Percentiles rank a stretch among this genome's conserved stretches.
phyloP scores from a whole-genome alignment of 2,888 invertebrate species.

The Serripes groenlandicus region DNA sequence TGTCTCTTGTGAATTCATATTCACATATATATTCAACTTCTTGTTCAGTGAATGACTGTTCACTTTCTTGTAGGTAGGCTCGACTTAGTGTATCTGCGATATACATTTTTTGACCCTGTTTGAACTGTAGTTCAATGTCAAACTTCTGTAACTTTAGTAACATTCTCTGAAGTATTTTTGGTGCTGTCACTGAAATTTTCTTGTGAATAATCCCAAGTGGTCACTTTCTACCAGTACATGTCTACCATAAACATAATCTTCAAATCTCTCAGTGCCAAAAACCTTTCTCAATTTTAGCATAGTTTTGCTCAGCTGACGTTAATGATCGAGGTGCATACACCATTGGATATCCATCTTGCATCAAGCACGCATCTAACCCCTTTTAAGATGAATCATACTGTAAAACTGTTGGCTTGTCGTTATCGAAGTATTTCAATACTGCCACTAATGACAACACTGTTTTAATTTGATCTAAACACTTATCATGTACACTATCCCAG shows the following conservation, averaged over 20 bases:
- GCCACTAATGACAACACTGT: neutral
- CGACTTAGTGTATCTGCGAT: constrained; percentile 57
- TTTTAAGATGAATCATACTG: constrained; percentile 31
- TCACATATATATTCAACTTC: neutral
- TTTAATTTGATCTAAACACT: neutral
- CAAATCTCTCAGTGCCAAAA: constrained; percentile 59
- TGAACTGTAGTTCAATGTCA: constrained; percentile 54
- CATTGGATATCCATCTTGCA: constrained; percentile 62
- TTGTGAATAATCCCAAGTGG: constrained; percentile 56
- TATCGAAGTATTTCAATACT: neutral
- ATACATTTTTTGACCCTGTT: constrained; percentile 51
- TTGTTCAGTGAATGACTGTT: neutral
- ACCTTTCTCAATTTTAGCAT: constrained; percentile 72
- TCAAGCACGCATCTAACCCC: constrained; percentile 62
- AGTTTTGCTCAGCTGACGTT: constrained; percentile 56
- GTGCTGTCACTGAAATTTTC: constrained; percentile 55
- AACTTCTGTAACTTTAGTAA: constrained; percentile 61
- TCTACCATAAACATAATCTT: constrained; percentile 64
- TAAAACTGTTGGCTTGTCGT: neutral
- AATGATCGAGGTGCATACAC: constrained; percentile 61
- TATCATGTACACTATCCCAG: neutral
- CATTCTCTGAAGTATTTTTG: constrained; percentile 68
- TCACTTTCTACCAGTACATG: constrained; percentile 50
- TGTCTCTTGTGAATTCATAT: neutral
- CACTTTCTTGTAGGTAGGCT: constrained; percentile 15